Conservation (phyloP, 2,797 vertebrate genomes). For the Cephalopachus bancanus region DNA sequence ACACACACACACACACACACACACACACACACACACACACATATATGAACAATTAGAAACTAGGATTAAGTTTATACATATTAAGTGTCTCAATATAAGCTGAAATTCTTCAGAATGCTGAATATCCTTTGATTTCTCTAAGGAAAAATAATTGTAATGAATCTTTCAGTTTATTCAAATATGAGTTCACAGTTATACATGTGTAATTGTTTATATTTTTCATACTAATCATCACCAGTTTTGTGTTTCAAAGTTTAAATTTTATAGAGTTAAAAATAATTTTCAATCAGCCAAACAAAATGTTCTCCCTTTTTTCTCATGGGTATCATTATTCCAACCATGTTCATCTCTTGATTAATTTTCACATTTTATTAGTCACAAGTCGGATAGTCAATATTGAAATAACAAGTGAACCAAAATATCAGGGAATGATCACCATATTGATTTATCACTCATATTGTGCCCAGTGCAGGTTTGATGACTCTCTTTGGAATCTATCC, state of each 20-base stretch:
- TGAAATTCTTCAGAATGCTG: slow-evolving; percentile 44
- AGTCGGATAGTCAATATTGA: neutral
- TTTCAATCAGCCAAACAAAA: slow-evolving; percentile 11
- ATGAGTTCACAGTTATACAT: neutral
- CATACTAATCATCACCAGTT: neutral
- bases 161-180: neutral
- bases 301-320: neutral
- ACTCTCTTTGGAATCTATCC: neutral
- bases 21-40: too few relatives aligned
- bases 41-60: slow-evolving; percentile 64
- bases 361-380: slow-evolving; percentile 25
- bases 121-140: neutral
- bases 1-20: too few relatives aligned
- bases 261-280: neutral
- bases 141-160: slow-evolving; percentile 35
- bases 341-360: neutral
- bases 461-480: neutral
- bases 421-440: neutral
- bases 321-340: neutral
- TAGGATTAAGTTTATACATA: neutral
- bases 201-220: neutral
- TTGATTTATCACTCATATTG: neutral
- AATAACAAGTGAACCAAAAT: neutral
- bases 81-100: neutral
- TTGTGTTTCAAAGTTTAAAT: slow-evolving; percentile 16